Base-by-base conservation (phyloP, 2,797 vertebrate species). In the Urophycis tenuis region DNA sequence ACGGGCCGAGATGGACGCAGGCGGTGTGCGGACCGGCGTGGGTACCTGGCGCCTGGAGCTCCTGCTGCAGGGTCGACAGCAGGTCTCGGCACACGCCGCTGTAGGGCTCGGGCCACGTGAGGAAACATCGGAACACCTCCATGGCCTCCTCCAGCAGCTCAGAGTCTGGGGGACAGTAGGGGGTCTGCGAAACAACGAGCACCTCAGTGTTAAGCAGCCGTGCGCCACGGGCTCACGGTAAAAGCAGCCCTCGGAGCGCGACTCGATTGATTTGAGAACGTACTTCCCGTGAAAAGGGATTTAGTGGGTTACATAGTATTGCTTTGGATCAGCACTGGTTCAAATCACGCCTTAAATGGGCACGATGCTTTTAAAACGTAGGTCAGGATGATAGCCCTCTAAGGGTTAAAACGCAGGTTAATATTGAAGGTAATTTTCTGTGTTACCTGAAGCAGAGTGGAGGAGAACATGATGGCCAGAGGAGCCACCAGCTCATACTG, bases 91-190 rank as follows among this genome's bases (percentile, higher is more conserved):
- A 96, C 84, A 97, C 94, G 77, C 93, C 89, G 14, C 95, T 94
- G 88, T 97, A 99, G 0, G 97, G 96, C 77, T 96, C 91, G 0
- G 97, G 97, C 97, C 97, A 99, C 0, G 96, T 95, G 76, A 99
- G 93, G 89, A 98, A 99, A 45, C 79, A 78, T 80, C 94, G 94
- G 85, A 96, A 99, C 33, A 94, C 87, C 4, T 91, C 87, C 19
- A 93, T 80, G 0, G 97, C 97, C 72, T 94, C 93, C 75, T 90
- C 88, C 67, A 99, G 93, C 78, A 99, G 90, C 29, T 94, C 90
- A 0, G 90, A 92, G 79, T 94, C 91, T 0, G 92, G 87, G 0
- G 96, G 95, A 79, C 97, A 95, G 90, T 94, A 92, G 0, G 97
- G 96, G 0, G 95, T 94, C 97, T 99, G 90, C 0, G 81, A n/a